A percentile compares a stretch with the other conserved stretches of the same genome.
Conservation (phyloP, 2,113 vertebrate species). For the Pterocles burchelli region DNA sequence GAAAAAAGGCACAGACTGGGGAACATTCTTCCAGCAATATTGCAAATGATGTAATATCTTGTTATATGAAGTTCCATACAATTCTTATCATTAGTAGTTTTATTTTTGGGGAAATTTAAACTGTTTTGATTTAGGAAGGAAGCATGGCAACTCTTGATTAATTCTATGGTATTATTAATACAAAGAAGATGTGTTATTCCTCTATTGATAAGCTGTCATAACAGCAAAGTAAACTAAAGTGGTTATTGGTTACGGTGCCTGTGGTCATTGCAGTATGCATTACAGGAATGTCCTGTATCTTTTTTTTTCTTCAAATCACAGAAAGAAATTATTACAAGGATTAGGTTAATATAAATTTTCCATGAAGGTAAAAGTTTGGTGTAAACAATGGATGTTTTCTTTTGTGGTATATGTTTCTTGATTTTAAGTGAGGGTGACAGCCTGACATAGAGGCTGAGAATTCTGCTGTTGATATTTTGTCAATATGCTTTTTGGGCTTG, state of each 20-base stretch:
- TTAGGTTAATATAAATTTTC: not conserved
- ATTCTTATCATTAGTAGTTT: not conserved
- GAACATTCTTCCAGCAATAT: not conserved
- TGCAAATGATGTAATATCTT: not conserved
- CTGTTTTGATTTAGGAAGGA: conserved; percentile 14
- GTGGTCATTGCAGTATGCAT: not conserved
- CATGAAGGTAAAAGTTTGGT: not conserved
- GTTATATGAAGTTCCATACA: not conserved
- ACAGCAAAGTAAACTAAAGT: not conserved
- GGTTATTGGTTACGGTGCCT: not conserved
- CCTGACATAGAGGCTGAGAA: not conserved
- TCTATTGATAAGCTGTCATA: not conserved
- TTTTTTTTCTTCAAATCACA: not conserved
- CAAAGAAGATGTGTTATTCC: not conserved
- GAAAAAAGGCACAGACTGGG: not conserved
- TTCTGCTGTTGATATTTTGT: not conserved
- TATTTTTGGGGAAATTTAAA: not conserved
- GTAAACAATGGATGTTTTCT: not conserved
- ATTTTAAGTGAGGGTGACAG: not conserved
- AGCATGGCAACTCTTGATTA: not conserved
- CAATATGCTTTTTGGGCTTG: not conserved
- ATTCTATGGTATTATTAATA: not conserved
- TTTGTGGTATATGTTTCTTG: not conserved
- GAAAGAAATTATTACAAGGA: not conserved
- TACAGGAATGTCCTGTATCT: not conserved